Conservation (phyloP, 2,888 invertebrate genomes). For the Drosophila fulvimacula region DNA sequence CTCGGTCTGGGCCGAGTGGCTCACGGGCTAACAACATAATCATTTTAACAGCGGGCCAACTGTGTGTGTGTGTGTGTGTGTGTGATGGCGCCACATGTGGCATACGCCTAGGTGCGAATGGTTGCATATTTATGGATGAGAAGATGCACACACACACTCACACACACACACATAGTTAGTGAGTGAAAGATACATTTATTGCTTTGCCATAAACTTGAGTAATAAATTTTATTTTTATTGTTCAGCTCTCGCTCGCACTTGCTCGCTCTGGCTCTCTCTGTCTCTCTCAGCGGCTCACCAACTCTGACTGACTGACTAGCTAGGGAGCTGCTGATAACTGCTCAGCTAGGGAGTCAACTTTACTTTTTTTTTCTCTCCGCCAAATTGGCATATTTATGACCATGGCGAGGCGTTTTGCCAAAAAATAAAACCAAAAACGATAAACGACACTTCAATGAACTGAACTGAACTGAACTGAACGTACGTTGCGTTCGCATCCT, state of each 20-base stretch:
- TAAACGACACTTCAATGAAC: conserved; percentile 78
- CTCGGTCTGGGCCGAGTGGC: conserved; percentile 26
- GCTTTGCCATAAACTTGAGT: conserved; percentile 79
- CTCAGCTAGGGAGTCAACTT: conserved; percentile 3
- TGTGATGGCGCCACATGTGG: conserved; percentile 59
- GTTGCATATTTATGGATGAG: conserved; percentile 76
- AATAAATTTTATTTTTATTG: conserved; percentile 81
- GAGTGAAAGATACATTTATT: conserved; percentile 74
- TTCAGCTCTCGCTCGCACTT: conserved; percentile 48
- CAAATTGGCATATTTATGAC: conserved; percentile 78
- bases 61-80: conserved; percentile 9
- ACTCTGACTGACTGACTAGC: conserved; percentile 31
- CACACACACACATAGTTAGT: conserved; percentile 34
- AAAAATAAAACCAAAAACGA: conserved; percentile 56
- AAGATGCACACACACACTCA: conserved; percentile 33
- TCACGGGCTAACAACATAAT: conserved; percentile 67
- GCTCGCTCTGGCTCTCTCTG: conserved; percentile 17
- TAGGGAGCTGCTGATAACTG: background rate
- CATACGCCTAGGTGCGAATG: conserved; percentile 69
- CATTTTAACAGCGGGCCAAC: conserved; percentile 66
- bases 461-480: conserved; percentile 60
- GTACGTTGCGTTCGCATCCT: conserved; percentile 15
- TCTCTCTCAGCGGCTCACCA: conserved; percentile 19
- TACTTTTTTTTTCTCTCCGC: conserved; percentile 19
- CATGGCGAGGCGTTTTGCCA: conserved; percentile 64